Percentiles rank a stretch among this genome's conserved stretches.
Evolutionary conservation across 2,797 vertebrate species (phyloP).

Genomic region (Lithobates sylvaticus): DNA sequence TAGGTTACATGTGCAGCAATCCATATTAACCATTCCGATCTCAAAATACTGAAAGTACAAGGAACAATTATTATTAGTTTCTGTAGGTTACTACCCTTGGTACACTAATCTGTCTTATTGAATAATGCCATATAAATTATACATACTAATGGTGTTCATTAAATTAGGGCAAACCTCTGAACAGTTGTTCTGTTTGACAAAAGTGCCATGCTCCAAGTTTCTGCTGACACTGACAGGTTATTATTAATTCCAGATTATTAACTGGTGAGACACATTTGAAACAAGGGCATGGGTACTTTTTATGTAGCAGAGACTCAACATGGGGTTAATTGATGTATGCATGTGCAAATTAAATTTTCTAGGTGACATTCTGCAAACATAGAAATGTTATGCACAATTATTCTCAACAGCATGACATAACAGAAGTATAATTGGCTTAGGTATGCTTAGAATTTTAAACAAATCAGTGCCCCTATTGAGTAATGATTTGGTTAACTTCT

Average conservation of each 20-base stretch:
- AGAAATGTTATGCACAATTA: background rate
- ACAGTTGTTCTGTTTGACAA: background rate
- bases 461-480: background rate
- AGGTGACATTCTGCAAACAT: background rate
- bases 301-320: background rate
- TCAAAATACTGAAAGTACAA: too few species aligned
- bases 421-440: background rate
- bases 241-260: background rate
- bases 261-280: background rate
- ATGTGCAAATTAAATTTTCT: background rate
- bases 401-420: background rate
- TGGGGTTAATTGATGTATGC: constrained; percentile 5
- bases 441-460: background rate
- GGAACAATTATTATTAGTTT: too few species aligned
- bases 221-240: background rate
- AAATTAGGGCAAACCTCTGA: background rate
- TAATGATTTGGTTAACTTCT: background rate
- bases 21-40: too few species aligned
- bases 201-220: too few species aligned
- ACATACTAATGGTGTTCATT: too few species aligned
- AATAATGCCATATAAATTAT: too few species aligned
- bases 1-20: too few species aligned
- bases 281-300: background rate
- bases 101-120: too few species aligned
- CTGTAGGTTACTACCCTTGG: too few species aligned